These are phyloP conservation scores for Apogon hyalosoma DNA, from an alignment of 2,797 vertebrate species.

Conservation along the genomic window DNA sequence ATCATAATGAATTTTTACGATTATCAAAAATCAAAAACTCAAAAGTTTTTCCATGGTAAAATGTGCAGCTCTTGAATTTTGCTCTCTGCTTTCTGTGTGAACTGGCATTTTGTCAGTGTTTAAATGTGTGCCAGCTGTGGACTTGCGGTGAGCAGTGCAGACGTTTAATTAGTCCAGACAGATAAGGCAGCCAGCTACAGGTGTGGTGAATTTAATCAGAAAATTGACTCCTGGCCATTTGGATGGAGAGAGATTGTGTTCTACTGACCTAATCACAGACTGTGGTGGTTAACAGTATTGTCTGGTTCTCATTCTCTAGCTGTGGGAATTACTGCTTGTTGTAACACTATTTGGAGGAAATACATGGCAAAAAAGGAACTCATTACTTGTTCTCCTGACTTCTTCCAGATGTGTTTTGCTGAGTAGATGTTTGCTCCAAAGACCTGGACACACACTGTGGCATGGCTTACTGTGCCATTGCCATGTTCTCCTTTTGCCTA, in stretches of 20 bases:
- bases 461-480: neutral
- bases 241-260: neutral
- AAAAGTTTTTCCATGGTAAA: neutral
- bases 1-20: neutral
- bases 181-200: slow-evolving; percentile 18
- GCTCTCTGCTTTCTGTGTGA: neutral
- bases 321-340: slow-evolving; percentile 10
- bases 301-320: slow-evolving; percentile 7
- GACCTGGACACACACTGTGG: slow-evolving; percentile 7
- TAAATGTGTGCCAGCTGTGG: slow-evolving; percentile 6
- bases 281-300: slow-evolving; percentile 2
- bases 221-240: neutral
- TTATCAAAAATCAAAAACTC: neutral
- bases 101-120: slow-evolving; percentile 1
- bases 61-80: neutral
- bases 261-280: neutral
- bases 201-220: slow-evolving; percentile 18
- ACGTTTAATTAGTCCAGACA: slow-evolving; percentile 29
- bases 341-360: slow-evolving; percentile 23
- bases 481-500: neutral
- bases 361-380: slow-evolving; percentile 32
- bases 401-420: slow-evolving; percentile 28
- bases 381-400: slow-evolving; percentile 15
- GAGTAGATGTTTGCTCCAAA: slow-evolving; percentile 11
- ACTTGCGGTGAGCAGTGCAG: slow-evolving; percentile 6